These are phyloP conservation scores for Hirundichthys speculiger DNA, from an alignment of 2,113 vertebrate genomes.

Conservation along the genomic window DNA sequence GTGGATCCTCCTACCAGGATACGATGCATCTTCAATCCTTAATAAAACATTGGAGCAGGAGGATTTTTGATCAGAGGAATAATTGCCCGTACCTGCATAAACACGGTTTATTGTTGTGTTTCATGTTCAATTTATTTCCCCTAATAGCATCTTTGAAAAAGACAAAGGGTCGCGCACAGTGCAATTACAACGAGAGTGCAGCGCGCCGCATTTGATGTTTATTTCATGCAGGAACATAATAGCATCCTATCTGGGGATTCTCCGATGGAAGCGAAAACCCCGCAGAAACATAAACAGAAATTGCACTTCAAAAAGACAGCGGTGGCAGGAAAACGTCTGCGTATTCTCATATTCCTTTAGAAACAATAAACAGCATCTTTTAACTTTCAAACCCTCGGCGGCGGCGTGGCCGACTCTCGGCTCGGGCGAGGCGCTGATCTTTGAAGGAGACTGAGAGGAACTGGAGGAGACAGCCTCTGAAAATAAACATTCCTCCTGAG, in stretches of 20 bases:
- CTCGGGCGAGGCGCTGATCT: constrained; percentile 56
- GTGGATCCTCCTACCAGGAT: too few species aligned
- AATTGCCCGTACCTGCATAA: constrained; percentile 22
- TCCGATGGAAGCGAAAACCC: constrained; percentile 64
- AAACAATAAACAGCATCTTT: constrained; percentile 75
- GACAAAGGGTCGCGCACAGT: constrained; percentile 19
- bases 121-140: constrained; percentile 42
- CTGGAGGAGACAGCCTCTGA: constrained; percentile 62
- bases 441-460: constrained; percentile 68
- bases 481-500: constrained; percentile 73
- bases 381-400: constrained; percentile 66
- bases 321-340: constrained; percentile 58
- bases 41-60: too few species aligned
- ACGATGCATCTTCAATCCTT: too few species aligned
- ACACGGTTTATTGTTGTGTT: constrained; percentile 17
- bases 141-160: constrained; percentile 47
- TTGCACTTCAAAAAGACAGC: constrained; percentile 67
- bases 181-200: constrained; percentile 43
- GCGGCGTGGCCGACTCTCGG: constrained; percentile 56
- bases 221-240: constrained; percentile 46
- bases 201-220: constrained; percentile 46
- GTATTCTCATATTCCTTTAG: constrained; percentile 68
- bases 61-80: constrained; percentile 34
- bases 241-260: constrained; percentile 57
- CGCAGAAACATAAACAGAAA: constrained; percentile 67